These are phyloP conservation scores for Aradophagus sp. DNA, from an alignment of 1,140 invertebrate genomes.

Conservation along the genomic window DNA sequence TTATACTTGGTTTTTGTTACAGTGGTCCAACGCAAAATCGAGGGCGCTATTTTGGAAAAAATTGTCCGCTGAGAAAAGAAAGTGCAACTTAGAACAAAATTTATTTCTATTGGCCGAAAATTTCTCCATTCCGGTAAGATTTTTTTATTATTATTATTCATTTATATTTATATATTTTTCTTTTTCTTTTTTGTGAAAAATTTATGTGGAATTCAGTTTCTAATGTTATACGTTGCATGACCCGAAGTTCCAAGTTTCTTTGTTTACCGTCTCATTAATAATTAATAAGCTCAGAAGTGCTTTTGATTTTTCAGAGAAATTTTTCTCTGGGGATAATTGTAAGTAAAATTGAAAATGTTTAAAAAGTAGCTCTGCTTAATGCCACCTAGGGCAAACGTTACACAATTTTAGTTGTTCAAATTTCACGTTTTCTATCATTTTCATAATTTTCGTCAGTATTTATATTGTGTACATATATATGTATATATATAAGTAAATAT, in stretches of 20 bases:
- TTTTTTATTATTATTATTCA: no score
- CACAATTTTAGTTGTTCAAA: no score
- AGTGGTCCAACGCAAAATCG: constrained; percentile 34
- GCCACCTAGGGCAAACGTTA: no score
- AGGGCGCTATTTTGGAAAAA: constrained; percentile 30
- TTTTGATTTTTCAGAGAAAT: constrained; percentile 35
- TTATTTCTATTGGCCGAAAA: constrained; percentile 34
- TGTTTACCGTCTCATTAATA: no score
- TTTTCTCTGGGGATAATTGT: constrained; percentile 31
- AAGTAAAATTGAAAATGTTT: constrained; percentile 16
- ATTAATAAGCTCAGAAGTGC: background rate
- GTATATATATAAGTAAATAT: no score
- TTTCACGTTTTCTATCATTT: no score
- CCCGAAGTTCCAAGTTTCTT: background rate
- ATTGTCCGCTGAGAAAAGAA: constrained; percentile 5
- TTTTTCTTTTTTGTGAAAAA: background rate
- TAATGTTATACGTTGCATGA: no score
- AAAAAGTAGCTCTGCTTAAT: no score
- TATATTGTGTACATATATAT: no score
- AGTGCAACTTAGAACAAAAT: constrained; percentile 19
- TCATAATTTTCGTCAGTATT: no score
- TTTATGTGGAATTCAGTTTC: background rate
- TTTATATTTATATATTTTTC: background rate
- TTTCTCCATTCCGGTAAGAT: constrained; percentile 26
- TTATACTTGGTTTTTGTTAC: constrained; percentile 7